Base-by-base conservation (phyloP, 2,113 vertebrate species). In the Meriones unguiculatus region DNA sequence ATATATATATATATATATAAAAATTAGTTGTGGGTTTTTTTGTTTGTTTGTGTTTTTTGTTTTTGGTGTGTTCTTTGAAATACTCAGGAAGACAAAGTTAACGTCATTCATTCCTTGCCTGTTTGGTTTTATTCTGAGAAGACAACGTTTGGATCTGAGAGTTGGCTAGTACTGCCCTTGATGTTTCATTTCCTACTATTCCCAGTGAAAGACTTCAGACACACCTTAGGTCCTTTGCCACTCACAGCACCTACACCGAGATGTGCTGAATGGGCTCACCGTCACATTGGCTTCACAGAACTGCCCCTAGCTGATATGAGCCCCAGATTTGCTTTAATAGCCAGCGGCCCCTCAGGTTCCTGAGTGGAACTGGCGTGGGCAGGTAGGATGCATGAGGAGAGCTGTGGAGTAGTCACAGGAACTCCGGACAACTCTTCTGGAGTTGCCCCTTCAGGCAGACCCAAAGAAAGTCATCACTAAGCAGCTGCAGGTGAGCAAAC, bases 61-160 rank as follows among this genome's bases (percentile, higher is more conserved):
- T 17, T 91, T 80, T 13, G 86, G 24, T 24, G 2, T 9, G 22
- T 93, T 35, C 69, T 96, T 50, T 93, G 78, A 96, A 91, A 35
- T 82, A 65, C 35, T 92, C 81, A 91, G 67, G 78, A 96, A 93
- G 64, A 92, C 12, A 73, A 91, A 92, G 78, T 89, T 84, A 96
- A 65, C 12, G 30, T 73, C 46, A 17, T 41, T 87, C 70, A 1
- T 65, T 90, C 77, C 62, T 20, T 57, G 18, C 9, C 35, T n/a
- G 50, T 91, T 91, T 89, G 22, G 14, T 80, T 97, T 90, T 92
- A 50, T 90, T 86, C 75, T 85, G n/a, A 75, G 52, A 94, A 89
- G 87, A 59, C 35, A 87, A 17, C 11, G 57, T 87, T 88, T 72
- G 41, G n/a, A 90, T 70, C 8, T 50, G 38, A 85, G 38, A 70